phyloP scores from a whole-genome alignment of 2,797 vertebrate genomes.

The Propithecus deckenii region DNA sequence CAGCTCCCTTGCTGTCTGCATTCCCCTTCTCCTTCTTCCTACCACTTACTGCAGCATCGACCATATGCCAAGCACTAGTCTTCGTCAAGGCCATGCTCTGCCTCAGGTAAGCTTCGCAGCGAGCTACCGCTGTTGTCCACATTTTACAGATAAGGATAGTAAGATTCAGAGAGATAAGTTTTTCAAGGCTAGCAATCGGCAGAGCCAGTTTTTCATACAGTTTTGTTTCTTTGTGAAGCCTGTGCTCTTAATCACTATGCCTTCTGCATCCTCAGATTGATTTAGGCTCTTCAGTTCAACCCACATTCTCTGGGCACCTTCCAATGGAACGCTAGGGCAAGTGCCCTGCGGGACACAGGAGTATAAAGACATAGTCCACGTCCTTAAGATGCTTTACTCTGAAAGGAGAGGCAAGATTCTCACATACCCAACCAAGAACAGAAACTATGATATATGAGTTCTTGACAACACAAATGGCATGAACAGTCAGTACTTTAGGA shows the following conservation, averaged over 20 bases:
- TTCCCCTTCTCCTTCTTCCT: not conserved
- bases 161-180: not conserved
- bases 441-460: not conserved
- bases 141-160: not conserved
- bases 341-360: not conserved
- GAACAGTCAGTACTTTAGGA: not conserved
- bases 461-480: not conserved
- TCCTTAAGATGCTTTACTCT: not conserved
- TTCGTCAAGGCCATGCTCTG: not conserved
- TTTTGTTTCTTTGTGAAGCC: not conserved
- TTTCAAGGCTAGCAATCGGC: not conserved
- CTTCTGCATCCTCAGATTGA: not conserved
- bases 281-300: not conserved
- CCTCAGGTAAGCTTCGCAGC: not conserved
- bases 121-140: not conserved
- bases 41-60: not conserved
- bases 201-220: not conserved
- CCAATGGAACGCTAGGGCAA: not conserved
- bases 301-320: not conserved
- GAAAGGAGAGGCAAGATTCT: not conserved
- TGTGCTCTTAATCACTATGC: not conserved
- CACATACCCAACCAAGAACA: not conserved
- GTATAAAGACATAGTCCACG: not conserved
- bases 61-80: not conserved
- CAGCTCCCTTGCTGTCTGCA: not conserved